Base-by-base conservation (phyloP, 2,888 invertebrate genomes). In the Homarus gammarus region DNA sequence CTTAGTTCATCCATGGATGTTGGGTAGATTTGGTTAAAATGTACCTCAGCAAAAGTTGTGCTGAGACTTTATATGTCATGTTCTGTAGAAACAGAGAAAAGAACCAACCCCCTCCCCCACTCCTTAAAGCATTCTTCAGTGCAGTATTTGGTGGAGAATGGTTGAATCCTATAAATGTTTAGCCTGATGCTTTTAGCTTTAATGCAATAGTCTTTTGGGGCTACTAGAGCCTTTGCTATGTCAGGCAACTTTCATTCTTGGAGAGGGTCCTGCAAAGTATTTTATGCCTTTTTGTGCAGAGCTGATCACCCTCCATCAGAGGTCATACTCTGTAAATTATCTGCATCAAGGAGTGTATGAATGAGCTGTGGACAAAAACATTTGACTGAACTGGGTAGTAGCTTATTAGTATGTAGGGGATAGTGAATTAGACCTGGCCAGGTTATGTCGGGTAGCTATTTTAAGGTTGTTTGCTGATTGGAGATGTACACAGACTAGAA, bases 351-450 rank as follows among this genome's bases (percentile, higher is more conserved):
- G 6, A 64, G 27, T 5, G 6, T 64, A 27, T 64, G n/a, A 56
- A 8, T n/a, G 64, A 64, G 64, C 64, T 64, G n/a, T 64, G 6
- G 5, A 27, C 64, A n/a, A 64, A 64, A 12, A 10, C 5, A 27
- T 27, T 27, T 64, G n/a, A 27, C 27, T 8, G 22, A 27, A 27
- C 3, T 64, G 64, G 27, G 12, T 64, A 27, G 12, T 1, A 27
- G 64, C 64, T 64, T 64, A 27, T 64, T 18, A 56, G 31, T 27
- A 27, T 64, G 64, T 64, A 64, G 64, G 64, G 64, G 27, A 64
- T 64, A 27, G 27, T 8, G 3, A 27, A 64, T n/a, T 64, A 27
- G 1, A 64, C 6, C 22, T 64, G n/a, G 27, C 27, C 3, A 64
- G 27, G 27, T 64, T 64, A 64, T 27, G 64, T 64, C 27, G 64